Base-by-base conservation (phyloP, 2,113 vertebrate genomes). In the Falcunculus frontatus region DNA sequence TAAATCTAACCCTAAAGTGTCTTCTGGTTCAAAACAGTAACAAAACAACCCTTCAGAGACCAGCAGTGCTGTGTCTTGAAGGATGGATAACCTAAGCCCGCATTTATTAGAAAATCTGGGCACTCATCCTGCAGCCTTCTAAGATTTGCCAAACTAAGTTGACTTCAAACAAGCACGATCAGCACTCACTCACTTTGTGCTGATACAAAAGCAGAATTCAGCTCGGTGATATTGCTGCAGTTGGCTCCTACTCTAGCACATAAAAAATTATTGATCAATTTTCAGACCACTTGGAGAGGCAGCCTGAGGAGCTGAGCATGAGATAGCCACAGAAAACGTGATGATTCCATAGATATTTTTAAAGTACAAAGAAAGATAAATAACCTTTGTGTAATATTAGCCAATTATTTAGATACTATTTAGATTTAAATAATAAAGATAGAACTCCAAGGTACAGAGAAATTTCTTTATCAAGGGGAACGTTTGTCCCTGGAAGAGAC, bases 191-290 rank as follows among this genome's bases (percentile, higher is more conserved):
- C 70, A 73, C 46, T 93, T 69, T 82, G 20, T 77, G 70, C 64
- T 94, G 89, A 44, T 82, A 53, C 5, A 32, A 86, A 65, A 65
- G 63, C 67, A 91, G 81, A 79, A 87, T 53, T 85, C 27, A 53
- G 74, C 70, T 39, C 72, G 41, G 44, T 41, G 69, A 44, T 82
- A 50, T 67, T 74, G 93, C 95, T 84, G 85, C 47, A 49, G 23
- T 46, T 84, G 67, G 73, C 73, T 91, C 62, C 57, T 17, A 13
- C 44, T 37, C 18, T 1, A 37, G 59, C 9, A 10, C 76, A 60
- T 87, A 84, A 92, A 92, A 93, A 92, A 49, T 32, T 88, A 96
- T 60, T 72, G 96, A 96, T 93, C 79, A 29, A 64, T 56, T 60
- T 84, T 77, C 93, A 92, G 64, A 89, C 55, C 62, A 30, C 52